Conservation (phyloP, 2,888 invertebrate genomes). For the Sinotaia quadrata region DNA sequence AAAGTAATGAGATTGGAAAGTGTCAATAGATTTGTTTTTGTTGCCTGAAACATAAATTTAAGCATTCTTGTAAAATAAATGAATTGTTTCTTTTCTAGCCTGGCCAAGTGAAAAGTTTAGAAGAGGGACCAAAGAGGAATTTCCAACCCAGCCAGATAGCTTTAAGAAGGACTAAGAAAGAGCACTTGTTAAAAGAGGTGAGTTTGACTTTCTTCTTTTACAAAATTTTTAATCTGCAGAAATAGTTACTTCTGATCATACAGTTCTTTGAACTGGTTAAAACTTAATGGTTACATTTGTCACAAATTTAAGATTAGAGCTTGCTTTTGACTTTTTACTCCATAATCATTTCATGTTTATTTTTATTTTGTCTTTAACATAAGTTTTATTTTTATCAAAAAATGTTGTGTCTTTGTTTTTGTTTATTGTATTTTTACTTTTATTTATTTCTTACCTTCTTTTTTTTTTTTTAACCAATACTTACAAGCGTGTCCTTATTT, state of each 20-base stretch:
- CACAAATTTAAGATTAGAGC: background rate
- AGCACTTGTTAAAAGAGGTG: conserved; percentile 87
- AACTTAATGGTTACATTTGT: no score
- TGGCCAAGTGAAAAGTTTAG: conserved; percentile 86
- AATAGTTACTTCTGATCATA: background rate
- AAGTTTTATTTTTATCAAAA: background rate
- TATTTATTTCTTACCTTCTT: background rate
- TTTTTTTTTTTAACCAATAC: background rate
- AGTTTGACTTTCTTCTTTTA: no score
- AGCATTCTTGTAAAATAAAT: no score
- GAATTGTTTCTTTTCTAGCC: conserved; percentile 78
- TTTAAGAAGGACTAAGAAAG: conserved; percentile 77
- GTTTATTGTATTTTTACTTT: background rate
- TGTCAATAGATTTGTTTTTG: no score
- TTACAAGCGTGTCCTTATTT: no score
- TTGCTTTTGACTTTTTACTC: background rate
- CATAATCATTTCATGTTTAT: background rate
- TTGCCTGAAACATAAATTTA: no score
- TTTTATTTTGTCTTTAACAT: background rate
- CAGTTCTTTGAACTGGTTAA: background rate
- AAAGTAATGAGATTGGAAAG: no score
- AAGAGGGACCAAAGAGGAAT: conserved; percentile 75
- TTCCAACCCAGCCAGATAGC: conserved; percentile 66
- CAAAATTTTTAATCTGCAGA: no score
- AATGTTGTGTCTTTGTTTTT: background rate